Percentiles rank a stretch among this genome's conserved stretches.
Evolutionary conservation across 2,113 vertebrate species (phyloP).

Genomic region (Semicossyphus pulcher): DNA sequence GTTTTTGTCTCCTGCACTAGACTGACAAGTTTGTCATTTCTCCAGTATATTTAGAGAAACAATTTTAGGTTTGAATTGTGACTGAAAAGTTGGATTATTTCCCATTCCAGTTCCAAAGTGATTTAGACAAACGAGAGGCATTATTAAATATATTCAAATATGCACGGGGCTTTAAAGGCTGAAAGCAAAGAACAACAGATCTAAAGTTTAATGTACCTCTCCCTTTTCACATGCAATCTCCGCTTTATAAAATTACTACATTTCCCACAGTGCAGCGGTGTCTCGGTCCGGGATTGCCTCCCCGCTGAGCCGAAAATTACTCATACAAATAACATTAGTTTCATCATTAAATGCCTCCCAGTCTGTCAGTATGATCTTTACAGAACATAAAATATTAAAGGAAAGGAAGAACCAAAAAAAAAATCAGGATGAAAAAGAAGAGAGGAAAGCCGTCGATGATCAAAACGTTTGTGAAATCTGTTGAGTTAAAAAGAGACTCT

Average conservation of each 20-base stretch:
- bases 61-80: not conserved
- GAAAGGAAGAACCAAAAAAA: not conserved
- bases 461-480: not conserved
- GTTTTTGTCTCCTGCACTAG: not conserved
- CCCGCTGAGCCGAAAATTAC: constrained; percentile 2
- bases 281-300: not conserved
- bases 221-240: not conserved
- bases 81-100: not conserved
- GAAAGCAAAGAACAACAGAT: not conserved
- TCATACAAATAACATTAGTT: not conserved
- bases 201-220: not conserved
- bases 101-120: not conserved
- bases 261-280: not conserved
- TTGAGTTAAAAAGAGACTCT: not conserved
- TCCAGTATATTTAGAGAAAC: not conserved
- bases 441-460: not conserved
- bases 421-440: not conserved
- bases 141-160: not conserved
- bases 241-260: not conserved
- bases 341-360: not conserved
- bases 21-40: not conserved
- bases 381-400: not conserved
- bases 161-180: not conserved
- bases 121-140: not conserved
- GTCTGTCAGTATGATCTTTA: not conserved